Evolutionary conservation across 2,797 vertebrate species (phyloP), one percentile per base, ranked within the genome.

Genomic region (Paratrypauchen microcephalus): DNA sequence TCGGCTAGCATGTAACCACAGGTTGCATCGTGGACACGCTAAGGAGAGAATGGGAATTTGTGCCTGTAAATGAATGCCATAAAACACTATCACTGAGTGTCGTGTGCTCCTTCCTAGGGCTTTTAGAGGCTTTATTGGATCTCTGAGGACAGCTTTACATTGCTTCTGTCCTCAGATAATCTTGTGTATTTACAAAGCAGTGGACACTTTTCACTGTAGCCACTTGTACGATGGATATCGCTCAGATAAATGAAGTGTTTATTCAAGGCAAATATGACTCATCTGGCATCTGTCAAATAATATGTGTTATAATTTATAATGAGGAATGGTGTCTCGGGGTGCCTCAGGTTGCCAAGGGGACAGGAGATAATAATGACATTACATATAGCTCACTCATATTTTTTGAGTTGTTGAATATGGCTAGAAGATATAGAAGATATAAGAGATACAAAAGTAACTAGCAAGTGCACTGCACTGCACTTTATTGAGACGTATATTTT

Each of bases 121-220:
- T 69, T 85, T 86, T 76, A 86, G 83, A 74, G 75, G 75, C 64
- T 56, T 77, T 77, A 69, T 76, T 81, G 69, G 63, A 28, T 69
- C 76, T 70, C 69, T 76, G 55, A 72, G 78, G 75, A 84, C 70
- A 69, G 66, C 4, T 2, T 56, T 59, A 65, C 66, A 70, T 81
- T 73, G 68, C 45, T 70, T 63, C 19, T 72, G 63, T n/a, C 32
- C 64, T 70, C 56, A 48, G 56, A 58, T 65, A 65, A 52, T 28
- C 6, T 74, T 23, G 62, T 66, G 65, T 57, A 73, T 50, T 68
- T 73, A 26, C 66, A 58, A 67, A 60, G 39, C 50, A 47, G 45
- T 73, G 71, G 15, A 5, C 18, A 26, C 3, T 11, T 23, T 54
- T 54, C 15, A 16, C 41, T 50, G 11, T 6, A n/a, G 45, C 23